Evolutionary conservation across 2,113 vertebrate genomes (phyloP).

Genomic region (Astatoreochromis straeleni): DNA sequence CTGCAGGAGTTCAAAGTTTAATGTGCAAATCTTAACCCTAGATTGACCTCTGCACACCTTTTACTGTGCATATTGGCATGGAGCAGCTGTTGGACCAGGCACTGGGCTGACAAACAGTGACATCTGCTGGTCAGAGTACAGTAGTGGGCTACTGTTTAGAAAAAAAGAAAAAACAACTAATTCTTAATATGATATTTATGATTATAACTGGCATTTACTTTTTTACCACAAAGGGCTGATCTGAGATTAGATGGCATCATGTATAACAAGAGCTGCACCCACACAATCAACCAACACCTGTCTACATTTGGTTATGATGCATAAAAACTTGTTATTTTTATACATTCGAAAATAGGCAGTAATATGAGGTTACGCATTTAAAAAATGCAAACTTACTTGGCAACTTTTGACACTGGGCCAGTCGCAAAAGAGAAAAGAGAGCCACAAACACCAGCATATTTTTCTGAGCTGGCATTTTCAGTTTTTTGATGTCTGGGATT

Average conservation of each 20-base stretch:
- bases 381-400: conserved; percentile 59
- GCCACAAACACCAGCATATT: conserved; percentile 51
- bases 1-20: background rate
- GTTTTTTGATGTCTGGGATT: conserved; percentile 7
- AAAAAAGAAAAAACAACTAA: background rate
- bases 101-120: conserved; percentile 27
- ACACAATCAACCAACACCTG: background rate
- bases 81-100: background rate
- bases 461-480: conserved; percentile 50
- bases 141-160: background rate
- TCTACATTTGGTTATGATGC: background rate
- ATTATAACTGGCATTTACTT: background rate
- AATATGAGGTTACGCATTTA: background rate
- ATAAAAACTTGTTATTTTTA: background rate
- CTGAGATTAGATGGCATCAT: background rate
- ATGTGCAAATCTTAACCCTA: background rate
- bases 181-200: background rate
- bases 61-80: background rate
- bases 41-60: conserved; percentile 8
- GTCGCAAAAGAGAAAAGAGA: conserved; percentile 46
- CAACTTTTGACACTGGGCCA: conserved; percentile 60
- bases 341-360: background rate
- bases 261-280: background rate
- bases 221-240: background rate
- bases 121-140: conserved; percentile 44